phyloP scores from a whole-genome alignment of 2,113 vertebrate genomes.

The Cisticola juncidis region DNA sequence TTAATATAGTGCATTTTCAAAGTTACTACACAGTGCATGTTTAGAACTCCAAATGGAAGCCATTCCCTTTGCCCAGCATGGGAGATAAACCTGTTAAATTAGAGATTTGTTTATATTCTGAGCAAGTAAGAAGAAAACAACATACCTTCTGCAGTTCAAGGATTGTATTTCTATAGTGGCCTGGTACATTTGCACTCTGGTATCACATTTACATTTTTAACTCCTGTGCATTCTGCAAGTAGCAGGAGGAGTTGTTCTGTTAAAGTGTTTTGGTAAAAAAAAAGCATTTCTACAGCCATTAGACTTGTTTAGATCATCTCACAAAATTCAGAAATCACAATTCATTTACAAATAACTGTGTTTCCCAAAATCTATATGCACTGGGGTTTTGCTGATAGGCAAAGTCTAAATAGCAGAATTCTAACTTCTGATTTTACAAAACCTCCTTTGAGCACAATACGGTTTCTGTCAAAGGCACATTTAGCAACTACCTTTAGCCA shows the following conservation, averaged over 20 bases:
- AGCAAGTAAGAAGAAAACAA: slow-evolving; percentile 36
- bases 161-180: neutral
- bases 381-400: neutral
- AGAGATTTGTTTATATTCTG: slow-evolving; percentile 55
- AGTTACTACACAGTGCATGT: neutral
- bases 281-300: neutral
- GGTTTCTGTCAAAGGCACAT: neutral
- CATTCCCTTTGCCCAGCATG: neutral
- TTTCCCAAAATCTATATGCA: neutral
- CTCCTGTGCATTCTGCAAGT: neutral
- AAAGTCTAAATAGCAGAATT: neutral
- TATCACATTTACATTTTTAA: neutral
- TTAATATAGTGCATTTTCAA: slow-evolving; percentile 4
- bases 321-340: neutral
- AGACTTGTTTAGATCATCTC: neutral
- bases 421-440: neutral
- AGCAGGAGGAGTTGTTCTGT: neutral
- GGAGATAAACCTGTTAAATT: neutral
- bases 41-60: slow-evolving; percentile 29
- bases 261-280: neutral
- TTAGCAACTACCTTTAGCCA: neutral
- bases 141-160: neutral
- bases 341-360: neutral
- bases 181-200: neutral
- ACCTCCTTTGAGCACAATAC: neutral